A percentile compares a stretch with the other conserved stretches of the same genome.
phyloP scores from a whole-genome alignment of 2,888 invertebrate genomes.

The Erebia epiphron region DNA sequence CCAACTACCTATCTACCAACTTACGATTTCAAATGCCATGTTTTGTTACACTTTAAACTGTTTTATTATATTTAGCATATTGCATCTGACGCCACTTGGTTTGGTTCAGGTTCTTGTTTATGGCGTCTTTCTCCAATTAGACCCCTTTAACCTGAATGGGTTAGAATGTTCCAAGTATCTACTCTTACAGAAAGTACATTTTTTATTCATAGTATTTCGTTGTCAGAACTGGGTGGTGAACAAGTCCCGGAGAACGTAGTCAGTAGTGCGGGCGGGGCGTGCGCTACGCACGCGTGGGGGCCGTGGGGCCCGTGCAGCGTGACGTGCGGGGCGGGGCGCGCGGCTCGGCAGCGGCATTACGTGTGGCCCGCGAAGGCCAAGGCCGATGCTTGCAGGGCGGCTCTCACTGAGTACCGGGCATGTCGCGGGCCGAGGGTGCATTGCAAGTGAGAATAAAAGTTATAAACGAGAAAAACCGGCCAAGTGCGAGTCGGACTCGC shows the following conservation, averaged over 20 bases:
- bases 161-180: too few relatives aligned
- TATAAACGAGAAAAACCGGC: too few relatives aligned
- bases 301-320: conserved; percentile 91
- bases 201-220: not conserved
- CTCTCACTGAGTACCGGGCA: conserved; percentile 78
- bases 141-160: too few relatives aligned
- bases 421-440: conserved; percentile 77
- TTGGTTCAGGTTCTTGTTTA: too few relatives aligned
- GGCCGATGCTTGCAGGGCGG: conserved; percentile 83
- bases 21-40: too few relatives aligned
- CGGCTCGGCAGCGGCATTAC: conserved; percentile 83
- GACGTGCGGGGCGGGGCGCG: conserved; percentile 89
- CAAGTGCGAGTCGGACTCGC: too few relatives aligned
- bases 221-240: conserved; percentile 41
- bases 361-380: conserved; percentile 78
- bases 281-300: conserved; percentile 89
- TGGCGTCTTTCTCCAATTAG: too few relatives aligned
- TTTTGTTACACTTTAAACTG: too few relatives aligned
- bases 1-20: too few relatives aligned
- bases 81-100: too few relatives aligned
- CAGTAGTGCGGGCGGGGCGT: conserved; percentile 74
- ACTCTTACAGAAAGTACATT: not conserved
- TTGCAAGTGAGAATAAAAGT: conserved; percentile 60
- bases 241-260: conserved; percentile 29
- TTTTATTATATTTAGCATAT: too few relatives aligned